A percentile compares a stretch with the other conserved stretches of the same genome.
Conservation (phyloP, 1,140 invertebrate genomes). For the Akabosia matsudoensis region DNA sequence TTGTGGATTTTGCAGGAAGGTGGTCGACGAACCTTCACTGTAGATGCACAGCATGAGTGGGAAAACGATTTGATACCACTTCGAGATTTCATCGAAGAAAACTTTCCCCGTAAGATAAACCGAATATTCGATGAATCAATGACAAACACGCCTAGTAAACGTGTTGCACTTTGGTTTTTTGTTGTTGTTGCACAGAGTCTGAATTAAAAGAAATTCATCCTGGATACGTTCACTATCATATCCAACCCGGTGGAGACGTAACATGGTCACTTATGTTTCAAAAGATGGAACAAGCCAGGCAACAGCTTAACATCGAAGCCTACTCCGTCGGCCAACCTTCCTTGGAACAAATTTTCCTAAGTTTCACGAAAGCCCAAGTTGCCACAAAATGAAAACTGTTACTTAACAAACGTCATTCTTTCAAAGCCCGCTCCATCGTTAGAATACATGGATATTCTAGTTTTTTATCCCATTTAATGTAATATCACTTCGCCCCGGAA, state of each 20-base stretch:
- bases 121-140: neutral
- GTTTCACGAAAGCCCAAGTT: slow-evolving; percentile 10
- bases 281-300: slow-evolving; percentile 62
- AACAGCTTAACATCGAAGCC: slow-evolving; percentile 5
- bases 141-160: too few relatives aligned
- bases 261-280: slow-evolving; percentile 72
- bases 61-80: slow-evolving; percentile 34
- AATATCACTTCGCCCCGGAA: too few relatives aligned
- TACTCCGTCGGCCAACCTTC: neutral
- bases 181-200: slow-evolving; percentile 40
- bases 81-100: slow-evolving; percentile 30
- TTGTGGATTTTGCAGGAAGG: slow-evolving; percentile 26
- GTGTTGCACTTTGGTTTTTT: too few relatives aligned
- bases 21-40: slow-evolving; percentile 34
- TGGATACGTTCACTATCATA: slow-evolving; percentile 71
- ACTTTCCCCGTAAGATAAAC: slow-evolving; percentile 15
- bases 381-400: too few relatives aligned
- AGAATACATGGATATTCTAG: too few relatives aligned
- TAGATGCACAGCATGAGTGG: slow-evolving; percentile 18
- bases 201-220: slow-evolving; percentile 66
- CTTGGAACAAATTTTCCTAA: slow-evolving; percentile 10
- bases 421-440: too few relatives aligned
- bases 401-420: too few relatives aligned
- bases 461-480: too few relatives aligned
- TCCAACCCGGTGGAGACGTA: slow-evolving; percentile 56